A percentile compares a stretch with the other conserved stretches of the same genome.
These are phyloP conservation scores for Suricata suricatta DNA, from an alignment of 2,113 vertebrate genomes.

Conservation along the genomic window DNA sequence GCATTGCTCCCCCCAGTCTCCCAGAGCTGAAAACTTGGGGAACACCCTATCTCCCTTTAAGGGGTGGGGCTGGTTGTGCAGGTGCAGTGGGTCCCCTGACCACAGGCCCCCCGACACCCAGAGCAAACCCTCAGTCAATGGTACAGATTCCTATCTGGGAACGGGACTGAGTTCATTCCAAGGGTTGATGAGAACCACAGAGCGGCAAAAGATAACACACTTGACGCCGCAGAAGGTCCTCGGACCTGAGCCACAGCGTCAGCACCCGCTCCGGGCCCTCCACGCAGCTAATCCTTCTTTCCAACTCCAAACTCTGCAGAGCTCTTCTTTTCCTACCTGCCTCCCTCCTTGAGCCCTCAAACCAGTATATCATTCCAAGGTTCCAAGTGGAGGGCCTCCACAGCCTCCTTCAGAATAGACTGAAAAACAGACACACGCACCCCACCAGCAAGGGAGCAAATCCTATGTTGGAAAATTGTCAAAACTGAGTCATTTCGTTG, in stretches of 20 bases:
- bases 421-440: background rate
- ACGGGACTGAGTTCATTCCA: background rate
- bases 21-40: background rate
- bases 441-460: constrained; percentile 28
- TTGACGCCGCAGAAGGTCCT: background rate
- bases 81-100: background rate
- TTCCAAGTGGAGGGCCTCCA: background rate
- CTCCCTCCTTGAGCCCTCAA: too few relatives aligned
- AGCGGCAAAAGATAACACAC: background rate
- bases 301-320: background rate
- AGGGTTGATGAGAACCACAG: background rate
- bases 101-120: too few relatives aligned
- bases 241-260: background rate
- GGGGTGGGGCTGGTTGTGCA: background rate
- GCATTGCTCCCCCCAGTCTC: background rate
- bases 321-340: background rate
- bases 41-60: background rate
- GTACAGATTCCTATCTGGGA: background rate
- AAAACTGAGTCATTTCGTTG: constrained; percentile 55
- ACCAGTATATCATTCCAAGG: constrained; percentile 10
- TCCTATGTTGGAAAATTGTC: constrained; percentile 47
- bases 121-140: background rate
- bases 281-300: background rate
- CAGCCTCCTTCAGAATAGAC: background rate
- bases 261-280: background rate